Evolutionary conservation across 2,113 vertebrate genomes (phyloP).

Genomic region (Leiothrix lutea): DNA sequence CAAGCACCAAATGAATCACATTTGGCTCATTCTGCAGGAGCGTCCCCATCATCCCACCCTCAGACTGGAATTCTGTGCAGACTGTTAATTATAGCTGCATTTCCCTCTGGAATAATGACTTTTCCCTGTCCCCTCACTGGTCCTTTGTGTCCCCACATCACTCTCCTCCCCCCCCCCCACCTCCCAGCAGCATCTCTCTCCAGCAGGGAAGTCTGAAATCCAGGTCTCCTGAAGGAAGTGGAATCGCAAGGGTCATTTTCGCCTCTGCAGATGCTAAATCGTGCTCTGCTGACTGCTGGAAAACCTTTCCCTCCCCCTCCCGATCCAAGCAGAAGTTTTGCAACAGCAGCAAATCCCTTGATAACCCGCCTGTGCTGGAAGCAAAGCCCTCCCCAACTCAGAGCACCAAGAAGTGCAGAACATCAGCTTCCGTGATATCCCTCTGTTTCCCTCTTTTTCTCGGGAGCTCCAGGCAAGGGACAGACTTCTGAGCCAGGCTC

Average conservation of each 20-base stretch:
- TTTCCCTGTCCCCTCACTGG: accelerated
- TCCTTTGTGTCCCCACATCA: not conserved
- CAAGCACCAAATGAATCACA: not conserved
- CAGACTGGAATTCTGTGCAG: not conserved
- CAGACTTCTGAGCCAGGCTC: constrained; percentile 10
- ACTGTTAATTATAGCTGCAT: not conserved
- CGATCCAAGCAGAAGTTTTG: constrained; percentile 57
- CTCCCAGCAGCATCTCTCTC: not conserved
- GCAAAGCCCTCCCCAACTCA: constrained; percentile 56
- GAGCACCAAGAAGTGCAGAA: constrained; percentile 26
- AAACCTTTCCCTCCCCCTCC: constrained; percentile 54
- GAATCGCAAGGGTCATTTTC: constrained; percentile 55
- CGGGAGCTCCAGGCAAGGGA: constrained; percentile 39
- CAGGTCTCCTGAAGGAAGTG: constrained; percentile 22
- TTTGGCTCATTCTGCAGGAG: not conserved
- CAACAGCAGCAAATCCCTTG: constrained; percentile 66
- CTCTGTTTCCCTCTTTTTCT: not conserved
- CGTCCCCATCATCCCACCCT: not conserved
- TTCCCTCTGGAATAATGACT: not conserved
- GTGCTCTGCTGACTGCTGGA: constrained; percentile 61
- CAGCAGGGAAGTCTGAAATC: constrained; percentile 10
- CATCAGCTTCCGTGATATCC: not conserved
- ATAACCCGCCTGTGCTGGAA: constrained; percentile 58
- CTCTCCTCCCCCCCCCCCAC: too few species aligned
- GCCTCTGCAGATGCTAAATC: constrained; percentile 61